A percentile compares a stretch with the other conserved stretches of the same genome.
Evolutionary conservation across 2,888 invertebrate species (phyloP).

Genomic region (Philonicus albiceps): DNA sequence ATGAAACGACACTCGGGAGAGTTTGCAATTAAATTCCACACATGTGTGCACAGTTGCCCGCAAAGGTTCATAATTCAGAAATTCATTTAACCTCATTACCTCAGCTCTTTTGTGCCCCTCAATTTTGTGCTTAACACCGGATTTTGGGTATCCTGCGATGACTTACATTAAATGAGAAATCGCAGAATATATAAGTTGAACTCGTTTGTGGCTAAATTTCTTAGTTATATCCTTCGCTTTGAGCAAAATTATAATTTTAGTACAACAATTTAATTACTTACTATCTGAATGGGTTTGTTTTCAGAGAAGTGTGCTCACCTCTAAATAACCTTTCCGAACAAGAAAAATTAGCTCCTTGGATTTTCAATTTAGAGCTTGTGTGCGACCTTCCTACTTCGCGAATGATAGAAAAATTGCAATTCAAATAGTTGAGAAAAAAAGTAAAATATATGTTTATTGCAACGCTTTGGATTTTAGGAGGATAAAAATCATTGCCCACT

Average conservation of each 20-base stretch:
- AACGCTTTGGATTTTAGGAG: not conserved
- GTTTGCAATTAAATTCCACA: slow-evolving; percentile 7
- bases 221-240: not conserved
- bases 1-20: slow-evolving; percentile 11
- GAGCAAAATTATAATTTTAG: not conserved
- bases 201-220: not conserved
- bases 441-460: not conserved
- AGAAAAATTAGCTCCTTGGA: not conserved
- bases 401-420: not conserved
- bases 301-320: not conserved
- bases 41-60: not conserved
- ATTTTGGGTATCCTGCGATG: not conserved
- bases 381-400: not conserved
- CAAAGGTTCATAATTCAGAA: slow-evolving; percentile 26
- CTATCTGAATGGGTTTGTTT: not conserved
- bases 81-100: slow-evolving; percentile 1
- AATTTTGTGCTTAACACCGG: slow-evolving; percentile 1
- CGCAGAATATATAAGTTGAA: not conserved
- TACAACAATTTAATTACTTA: not conserved
- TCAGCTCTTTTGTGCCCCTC: not conserved
- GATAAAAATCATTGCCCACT: slow-evolving; percentile 33
- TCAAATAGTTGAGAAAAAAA: slow-evolving; percentile 11
- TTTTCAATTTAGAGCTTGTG: not conserved
- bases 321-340: not conserved
- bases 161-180: not conserved